phyloP scores from a whole-genome alignment of 2,113 vertebrate species.

The human region GRCh38 chr6:107131501-107132000 shows the following conservation, averaged over 20 bases:
- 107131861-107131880: neutral
- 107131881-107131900: neutral
- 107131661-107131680: neutral
- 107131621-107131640: no score
- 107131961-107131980: no score
- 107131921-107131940: no score
- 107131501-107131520: no score
- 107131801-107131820: neutral
- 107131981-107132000: no score
- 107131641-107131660: neutral
- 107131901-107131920: fast-evolving
- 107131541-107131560: no score
- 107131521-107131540: no score
- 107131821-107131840: neutral
- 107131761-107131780: neutral
- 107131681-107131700: neutral
- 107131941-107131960: no score
- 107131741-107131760: neutral
- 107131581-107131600: no score
- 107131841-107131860: neutral
- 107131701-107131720: neutral
- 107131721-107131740: neutral
- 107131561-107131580: no score
- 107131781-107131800: neutral
- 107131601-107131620: no score